These are phyloP conservation scores for Yponomeuta sedellus DNA, from an alignment of 2,888 invertebrate species.

Conservation along the genomic window DNA sequence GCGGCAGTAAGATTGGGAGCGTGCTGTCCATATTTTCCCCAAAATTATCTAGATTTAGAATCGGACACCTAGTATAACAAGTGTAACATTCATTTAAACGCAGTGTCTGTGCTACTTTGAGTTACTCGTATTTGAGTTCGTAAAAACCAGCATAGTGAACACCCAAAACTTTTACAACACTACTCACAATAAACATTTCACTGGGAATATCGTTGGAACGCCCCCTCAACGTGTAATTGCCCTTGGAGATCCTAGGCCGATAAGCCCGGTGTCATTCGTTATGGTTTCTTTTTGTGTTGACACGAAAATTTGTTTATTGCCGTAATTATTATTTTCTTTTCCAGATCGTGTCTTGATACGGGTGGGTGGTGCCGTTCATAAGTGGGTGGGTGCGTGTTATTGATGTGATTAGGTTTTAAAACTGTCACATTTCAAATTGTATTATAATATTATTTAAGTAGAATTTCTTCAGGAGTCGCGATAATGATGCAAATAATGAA, in stretches of 20 bases:
- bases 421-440: neutral
- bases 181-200: neutral
- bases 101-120: too few species aligned
- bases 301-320: conserved; percentile 62
- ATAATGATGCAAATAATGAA: too few species aligned
- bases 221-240: conserved; percentile 29
- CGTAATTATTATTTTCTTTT: conserved; percentile 37
- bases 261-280: conserved; percentile 62
- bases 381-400: conserved; percentile 7
- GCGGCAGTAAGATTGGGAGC: too few species aligned
- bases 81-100: too few species aligned
- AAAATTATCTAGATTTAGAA: too few species aligned
- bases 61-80: too few species aligned
- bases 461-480: too few species aligned
- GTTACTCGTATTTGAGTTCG: too few species aligned
- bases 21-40: too few species aligned
- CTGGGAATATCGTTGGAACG: conserved; percentile 5
- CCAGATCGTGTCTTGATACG: conserved; percentile 50
- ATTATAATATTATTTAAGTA: too few species aligned
- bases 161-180: neutral
- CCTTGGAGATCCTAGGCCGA: conserved; percentile 48
- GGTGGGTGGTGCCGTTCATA: neutral
- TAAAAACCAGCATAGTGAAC: neutral
- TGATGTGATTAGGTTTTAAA: neutral
- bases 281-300: conserved; percentile 50